Percentiles rank a stretch among this genome's conserved stretches.
Conservation (phyloP, 2,797 vertebrate genomes). For the Pipistrellus nathusii region DNA sequence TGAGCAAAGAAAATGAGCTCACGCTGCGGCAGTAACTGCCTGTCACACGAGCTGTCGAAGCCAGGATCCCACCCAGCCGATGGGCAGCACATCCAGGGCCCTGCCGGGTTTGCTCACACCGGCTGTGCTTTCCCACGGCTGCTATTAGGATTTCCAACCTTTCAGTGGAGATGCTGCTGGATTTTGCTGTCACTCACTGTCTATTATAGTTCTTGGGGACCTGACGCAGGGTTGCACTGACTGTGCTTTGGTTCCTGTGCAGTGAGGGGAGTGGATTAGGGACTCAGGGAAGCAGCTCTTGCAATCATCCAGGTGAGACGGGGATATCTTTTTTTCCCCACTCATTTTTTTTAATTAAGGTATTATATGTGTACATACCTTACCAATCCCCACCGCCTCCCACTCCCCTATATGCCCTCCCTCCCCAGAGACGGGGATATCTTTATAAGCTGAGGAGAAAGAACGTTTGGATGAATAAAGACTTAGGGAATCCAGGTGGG, state of each 20-base stretch:
- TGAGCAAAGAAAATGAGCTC: background rate
- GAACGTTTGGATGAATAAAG: background rate
- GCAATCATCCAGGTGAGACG: background rate
- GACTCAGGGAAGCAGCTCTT: background rate
- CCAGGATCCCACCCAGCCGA: fast-evolving
- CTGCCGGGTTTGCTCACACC: background rate
- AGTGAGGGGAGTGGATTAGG: background rate
- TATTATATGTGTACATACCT: too few species aligned
- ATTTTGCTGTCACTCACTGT: background rate
- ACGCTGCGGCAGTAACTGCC: background rate
- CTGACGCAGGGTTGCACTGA: fast-evolving
- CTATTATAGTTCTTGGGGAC: background rate
- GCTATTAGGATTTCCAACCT: background rate
- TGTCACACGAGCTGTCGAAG: fast-evolving
- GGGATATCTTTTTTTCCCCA: too few species aligned
- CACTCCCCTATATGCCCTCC: too few species aligned
- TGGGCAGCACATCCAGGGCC: fast-evolving
- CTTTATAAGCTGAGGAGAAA: background rate
- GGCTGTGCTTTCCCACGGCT: background rate
- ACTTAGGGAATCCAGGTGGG: background rate
- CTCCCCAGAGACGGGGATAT: background rate
- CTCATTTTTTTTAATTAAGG: too few species aligned
- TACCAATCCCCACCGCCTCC: too few species aligned
- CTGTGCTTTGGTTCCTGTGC: background rate
- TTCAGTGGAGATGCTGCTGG: background rate